These are phyloP conservation scores for Yponomeuta sedellus DNA, from an alignment of 2,888 invertebrate genomes.

Conservation along the genomic window DNA sequence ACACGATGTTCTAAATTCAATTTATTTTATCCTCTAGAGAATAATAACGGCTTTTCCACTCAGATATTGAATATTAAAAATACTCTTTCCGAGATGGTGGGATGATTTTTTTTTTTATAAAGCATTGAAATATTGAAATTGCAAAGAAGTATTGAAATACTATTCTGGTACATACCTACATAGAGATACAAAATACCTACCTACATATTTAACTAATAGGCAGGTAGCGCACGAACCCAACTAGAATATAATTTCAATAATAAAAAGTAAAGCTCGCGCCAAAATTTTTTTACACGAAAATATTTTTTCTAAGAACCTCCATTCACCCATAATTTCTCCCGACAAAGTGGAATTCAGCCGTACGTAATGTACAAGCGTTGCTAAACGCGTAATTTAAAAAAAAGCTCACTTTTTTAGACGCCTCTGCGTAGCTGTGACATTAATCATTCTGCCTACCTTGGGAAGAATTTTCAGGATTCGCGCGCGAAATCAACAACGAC, in stretches of 20 bases:
- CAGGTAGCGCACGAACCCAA: too few species aligned
- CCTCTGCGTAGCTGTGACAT: background rate
- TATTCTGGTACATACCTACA: too few species aligned
- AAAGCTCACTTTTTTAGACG: background rate
- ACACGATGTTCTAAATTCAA: too few species aligned
- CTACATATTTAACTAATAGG: too few species aligned
- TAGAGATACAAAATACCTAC: too few species aligned
- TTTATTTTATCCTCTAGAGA: too few species aligned
- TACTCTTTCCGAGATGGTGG: too few species aligned
- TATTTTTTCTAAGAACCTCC: background rate
- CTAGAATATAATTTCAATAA: background rate
- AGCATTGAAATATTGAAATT: too few species aligned
- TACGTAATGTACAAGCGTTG: background rate
- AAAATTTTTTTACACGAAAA: background rate
- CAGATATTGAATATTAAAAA: too few species aligned
- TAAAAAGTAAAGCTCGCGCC: background rate
- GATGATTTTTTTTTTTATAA: too few species aligned
- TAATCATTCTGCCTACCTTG: background rate
- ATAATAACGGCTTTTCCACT: too few species aligned
- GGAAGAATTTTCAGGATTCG: background rate
- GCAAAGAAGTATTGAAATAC: too few species aligned
- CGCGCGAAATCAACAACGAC: background rate
- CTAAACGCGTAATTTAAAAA: conserved; percentile 1
- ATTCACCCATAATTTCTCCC: background rate
- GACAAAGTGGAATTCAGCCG: background rate